phyloP scores from a whole-genome alignment of 2,797 vertebrate species.

The Clarias laeviceps region DNA sequence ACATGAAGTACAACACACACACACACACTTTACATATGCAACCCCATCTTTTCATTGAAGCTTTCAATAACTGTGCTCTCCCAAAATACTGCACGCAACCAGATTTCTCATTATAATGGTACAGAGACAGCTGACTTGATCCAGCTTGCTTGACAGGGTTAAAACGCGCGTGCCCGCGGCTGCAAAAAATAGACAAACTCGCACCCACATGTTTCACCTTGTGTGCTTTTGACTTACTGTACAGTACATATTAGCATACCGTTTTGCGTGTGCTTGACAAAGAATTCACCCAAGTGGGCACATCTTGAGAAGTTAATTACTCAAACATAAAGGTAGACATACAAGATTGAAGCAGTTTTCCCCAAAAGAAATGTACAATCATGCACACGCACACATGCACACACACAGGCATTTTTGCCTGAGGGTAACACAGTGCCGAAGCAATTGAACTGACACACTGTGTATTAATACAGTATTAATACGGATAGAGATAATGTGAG shows the following conservation, averaged over 20 bases:
- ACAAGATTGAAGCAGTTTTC: conserved; percentile 1
- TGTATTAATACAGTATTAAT: conserved; percentile 66
- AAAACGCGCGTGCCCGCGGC: background rate
- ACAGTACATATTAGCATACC: background rate
- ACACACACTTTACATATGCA: conserved; percentile 36
- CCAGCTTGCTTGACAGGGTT: background rate
- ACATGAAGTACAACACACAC: conserved; percentile 11
- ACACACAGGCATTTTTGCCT: conserved; percentile 36
- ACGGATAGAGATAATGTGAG: conserved; percentile 48
- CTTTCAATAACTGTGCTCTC: background rate
- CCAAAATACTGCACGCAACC: conserved; percentile 18
- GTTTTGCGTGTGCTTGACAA: background rate
- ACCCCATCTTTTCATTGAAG: background rate
- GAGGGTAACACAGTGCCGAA: conserved; percentile 42
- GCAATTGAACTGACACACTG: conserved; percentile 61
- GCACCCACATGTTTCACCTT: conserved; percentile 35
- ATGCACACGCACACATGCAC: background rate
- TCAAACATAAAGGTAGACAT: conserved; percentile 20
- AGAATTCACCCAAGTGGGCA: background rate
- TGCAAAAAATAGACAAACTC: conserved; percentile 11
- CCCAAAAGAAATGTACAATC: conserved; percentile 14
- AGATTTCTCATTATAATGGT: conserved; percentile 29
- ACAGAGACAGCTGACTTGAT: conserved; percentile 22
- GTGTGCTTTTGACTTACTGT: conserved; percentile 15
- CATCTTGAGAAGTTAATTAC: conserved; percentile 27